Evolutionary conservation across 2,888 invertebrate genomes (phyloP).

Genomic region (Phragmatobia fuliginosa): DNA sequence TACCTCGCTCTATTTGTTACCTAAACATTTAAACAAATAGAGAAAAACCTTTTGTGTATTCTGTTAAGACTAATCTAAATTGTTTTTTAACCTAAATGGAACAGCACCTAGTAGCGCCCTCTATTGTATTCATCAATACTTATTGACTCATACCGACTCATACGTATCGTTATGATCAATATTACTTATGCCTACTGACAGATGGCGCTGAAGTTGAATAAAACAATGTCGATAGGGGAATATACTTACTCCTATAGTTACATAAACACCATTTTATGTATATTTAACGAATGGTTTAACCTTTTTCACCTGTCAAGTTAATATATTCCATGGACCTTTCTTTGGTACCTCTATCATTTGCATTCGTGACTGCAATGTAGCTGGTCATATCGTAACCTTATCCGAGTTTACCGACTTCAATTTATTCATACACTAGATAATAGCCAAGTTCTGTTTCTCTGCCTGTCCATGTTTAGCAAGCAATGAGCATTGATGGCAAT

Average conservation of each 20-base stretch:
- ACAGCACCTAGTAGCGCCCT: conserved; percentile 47
- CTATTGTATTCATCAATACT: conserved; percentile 38
- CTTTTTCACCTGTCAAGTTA: not conserved
- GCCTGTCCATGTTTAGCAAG: conserved; percentile 58
- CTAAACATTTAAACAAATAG: not conserved
- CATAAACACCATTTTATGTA: not conserved
- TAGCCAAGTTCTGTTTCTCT: conserved; percentile 56
- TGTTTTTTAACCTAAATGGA: not conserved
- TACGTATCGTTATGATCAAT: conserved; percentile 37
- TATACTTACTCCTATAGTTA: not conserved
- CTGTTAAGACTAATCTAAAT: not conserved
- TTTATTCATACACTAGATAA: conserved; percentile 67
- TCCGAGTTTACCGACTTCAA: conserved; percentile 51
- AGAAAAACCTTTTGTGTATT: not conserved
- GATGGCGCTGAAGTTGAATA: conserved; percentile 58
- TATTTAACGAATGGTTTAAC: too few species aligned
- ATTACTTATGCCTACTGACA: conserved; percentile 41
- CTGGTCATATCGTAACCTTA: conserved; percentile 31
- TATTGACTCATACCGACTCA: conserved; percentile 35
- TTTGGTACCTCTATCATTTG: conserved; percentile 51
- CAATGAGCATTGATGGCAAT: conserved; percentile 69
- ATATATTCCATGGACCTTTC: not conserved
- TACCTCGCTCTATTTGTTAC: not conserved
- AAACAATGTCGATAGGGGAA: not conserved
- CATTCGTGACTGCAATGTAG: conserved; percentile 54